Evolutionary conservation across 1,140 invertebrate species (phyloP).

Genomic region (Lerema accius): DNA sequence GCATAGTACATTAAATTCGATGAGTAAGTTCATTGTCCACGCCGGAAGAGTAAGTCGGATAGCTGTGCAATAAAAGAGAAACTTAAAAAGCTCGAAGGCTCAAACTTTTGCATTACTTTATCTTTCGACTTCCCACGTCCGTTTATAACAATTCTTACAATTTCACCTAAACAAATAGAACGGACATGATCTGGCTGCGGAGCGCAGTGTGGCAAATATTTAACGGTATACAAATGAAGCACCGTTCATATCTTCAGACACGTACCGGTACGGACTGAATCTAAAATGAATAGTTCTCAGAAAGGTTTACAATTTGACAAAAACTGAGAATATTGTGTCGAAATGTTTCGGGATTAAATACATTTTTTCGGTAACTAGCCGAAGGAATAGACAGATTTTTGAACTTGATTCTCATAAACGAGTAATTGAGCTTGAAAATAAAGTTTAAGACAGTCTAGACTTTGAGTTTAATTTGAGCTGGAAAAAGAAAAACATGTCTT

Average conservation of each 20-base stretch:
- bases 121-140: conserved; percentile 57
- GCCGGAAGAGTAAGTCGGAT: conserved; percentile 21
- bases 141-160: conserved; percentile 57
- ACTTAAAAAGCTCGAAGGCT: conserved; percentile 45
- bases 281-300: conserved; percentile 26
- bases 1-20: no score
- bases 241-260: conserved; percentile 29
- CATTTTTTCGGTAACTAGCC: neutral
- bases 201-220: conserved; percentile 51
- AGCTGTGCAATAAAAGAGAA: conserved; percentile 56
- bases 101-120: conserved; percentile 45
- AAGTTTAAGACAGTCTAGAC: no score
- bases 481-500: no score
- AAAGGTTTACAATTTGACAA: conserved; percentile 19
- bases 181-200: conserved; percentile 45
- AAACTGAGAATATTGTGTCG: conserved; percentile 12
- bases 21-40: neutral
- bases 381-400: neutral
- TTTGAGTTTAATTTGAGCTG: no score
- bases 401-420: conserved; percentile 3
- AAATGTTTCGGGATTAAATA: conserved; percentile 1
- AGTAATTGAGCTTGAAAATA: no score
- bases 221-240: conserved; percentile 60
- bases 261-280: conserved; percentile 26
- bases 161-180: conserved; percentile 69